phyloP scores from a whole-genome alignment of 30 jellyfish, hydroid and myxozoan genomes.

The Hydractinia symbiolongicarpus region DNA sequence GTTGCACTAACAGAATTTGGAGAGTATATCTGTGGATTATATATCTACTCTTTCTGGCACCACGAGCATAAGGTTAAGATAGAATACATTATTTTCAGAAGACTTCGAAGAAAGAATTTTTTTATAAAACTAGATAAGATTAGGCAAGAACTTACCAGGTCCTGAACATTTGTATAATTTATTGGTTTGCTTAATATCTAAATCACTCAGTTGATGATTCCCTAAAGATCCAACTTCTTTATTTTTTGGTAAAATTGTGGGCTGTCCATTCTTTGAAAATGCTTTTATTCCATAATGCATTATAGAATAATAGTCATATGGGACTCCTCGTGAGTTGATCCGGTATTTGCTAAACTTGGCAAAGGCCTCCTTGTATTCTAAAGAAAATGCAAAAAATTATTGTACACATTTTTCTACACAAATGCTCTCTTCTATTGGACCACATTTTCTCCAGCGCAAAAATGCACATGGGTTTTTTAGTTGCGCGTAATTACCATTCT shows the following conservation, averaged over 20 bases:
- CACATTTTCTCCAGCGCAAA: too few species aligned
- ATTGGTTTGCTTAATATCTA: conserved; percentile 86
- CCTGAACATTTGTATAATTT: conserved; percentile 63
- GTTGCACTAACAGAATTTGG: too few species aligned
- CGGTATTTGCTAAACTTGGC: conserved; percentile 56
- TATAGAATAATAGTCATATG: conserved; percentile 58
- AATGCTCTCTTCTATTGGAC: too few species aligned
- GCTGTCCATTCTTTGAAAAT: conserved; percentile 77
- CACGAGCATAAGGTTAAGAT: too few species aligned
- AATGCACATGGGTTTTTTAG: too few species aligned
- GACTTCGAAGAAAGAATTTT: neutral
- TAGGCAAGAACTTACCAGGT: neutral
- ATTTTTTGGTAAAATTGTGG: conserved; percentile 71
- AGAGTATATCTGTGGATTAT: too few species aligned
- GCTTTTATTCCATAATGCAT: conserved; percentile 95
- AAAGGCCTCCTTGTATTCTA: conserved; percentile 89
- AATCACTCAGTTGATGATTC: conserved; percentile 63
- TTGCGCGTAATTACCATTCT: too few species aligned
- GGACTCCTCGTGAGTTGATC: conserved; percentile 68
- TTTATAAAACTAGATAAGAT: neutral
- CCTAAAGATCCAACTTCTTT: conserved; percentile 57
- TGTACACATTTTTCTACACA: too few species aligned
- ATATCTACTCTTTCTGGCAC: too few species aligned
- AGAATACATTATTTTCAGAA: neutral
- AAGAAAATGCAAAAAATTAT: neutral